Percentiles rank a stretch among this genome's conserved stretches.
Conservation (phyloP, 1,140 invertebrate species). For the Charaxes varanes region DNA sequence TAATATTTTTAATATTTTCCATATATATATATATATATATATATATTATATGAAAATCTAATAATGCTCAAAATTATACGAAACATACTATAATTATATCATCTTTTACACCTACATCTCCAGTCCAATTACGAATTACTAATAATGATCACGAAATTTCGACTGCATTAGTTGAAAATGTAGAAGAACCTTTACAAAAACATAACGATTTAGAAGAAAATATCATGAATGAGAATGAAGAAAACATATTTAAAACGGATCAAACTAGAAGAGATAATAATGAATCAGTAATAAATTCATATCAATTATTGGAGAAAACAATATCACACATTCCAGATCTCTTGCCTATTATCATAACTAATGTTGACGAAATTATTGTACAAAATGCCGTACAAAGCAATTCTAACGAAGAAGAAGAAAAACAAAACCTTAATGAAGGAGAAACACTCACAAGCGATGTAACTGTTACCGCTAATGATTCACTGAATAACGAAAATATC, state of each 20-base stretch:
- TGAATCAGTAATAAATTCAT: not conserved
- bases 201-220: not conserved
- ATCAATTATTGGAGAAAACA: not conserved
- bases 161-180: conserved; percentile 27
- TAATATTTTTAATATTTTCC: no score
- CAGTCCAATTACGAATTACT: conserved; percentile 26
- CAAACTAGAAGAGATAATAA: not conserved
- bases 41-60: no score
- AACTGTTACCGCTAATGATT: no score
- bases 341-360: no score
- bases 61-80: conserved; percentile 11
- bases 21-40: no score
- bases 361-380: no score
- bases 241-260: not conserved
- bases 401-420: no score
- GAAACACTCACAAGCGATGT: no score
- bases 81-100: conserved; percentile 27
- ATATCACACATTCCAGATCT: no score
- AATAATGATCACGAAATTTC: conserved; percentile 22
- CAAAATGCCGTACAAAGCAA: no score
- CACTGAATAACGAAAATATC: no score
- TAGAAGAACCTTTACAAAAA: conserved; percentile 8
- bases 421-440: no score
- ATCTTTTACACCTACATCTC: conserved; percentile 22
- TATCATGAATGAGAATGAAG: not conserved